phyloP scores from a whole-genome alignment of 2,113 vertebrate species.

The Dromaius novaehollandiae region DNA sequence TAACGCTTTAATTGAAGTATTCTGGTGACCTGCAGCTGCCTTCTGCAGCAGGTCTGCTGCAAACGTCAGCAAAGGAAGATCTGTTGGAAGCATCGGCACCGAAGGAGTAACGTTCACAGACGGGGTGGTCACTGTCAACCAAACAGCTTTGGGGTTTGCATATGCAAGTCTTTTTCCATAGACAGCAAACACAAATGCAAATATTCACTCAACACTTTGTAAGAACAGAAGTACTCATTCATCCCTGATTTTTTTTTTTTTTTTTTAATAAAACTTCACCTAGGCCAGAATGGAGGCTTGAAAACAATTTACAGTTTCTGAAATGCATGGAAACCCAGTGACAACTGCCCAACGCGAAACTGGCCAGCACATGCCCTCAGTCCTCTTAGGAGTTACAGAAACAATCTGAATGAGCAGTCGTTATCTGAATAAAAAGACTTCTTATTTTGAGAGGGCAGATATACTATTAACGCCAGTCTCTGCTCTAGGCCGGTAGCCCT shows the following conservation, averaged over 20 bases:
- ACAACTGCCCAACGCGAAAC: not conserved
- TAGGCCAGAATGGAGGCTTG: fast-evolving
- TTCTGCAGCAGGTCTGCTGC: not conserved
- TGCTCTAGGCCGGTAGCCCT: not conserved
- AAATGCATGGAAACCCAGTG: not conserved
- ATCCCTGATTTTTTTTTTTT: not conserved
- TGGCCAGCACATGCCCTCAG: not conserved
- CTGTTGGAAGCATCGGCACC: not conserved
- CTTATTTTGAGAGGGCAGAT: not conserved
- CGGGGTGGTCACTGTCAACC: too few relatives aligned
- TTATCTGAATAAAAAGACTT: not conserved
- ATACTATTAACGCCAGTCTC: not conserved
- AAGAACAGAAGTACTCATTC: not conserved
- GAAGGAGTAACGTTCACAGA: not conserved
- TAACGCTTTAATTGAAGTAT: not conserved
- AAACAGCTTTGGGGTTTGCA: too few relatives aligned
- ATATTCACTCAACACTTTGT: too few relatives aligned
- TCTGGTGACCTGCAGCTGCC: not conserved
- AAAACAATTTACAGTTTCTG: not conserved
- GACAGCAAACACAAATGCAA: too few relatives aligned
- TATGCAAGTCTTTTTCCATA: too few relatives aligned
- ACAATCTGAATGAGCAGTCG: not conserved
- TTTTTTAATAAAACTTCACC: not conserved
- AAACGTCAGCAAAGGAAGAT: not conserved
- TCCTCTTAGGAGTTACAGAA: not conserved